A percentile compares a stretch with the other conserved stretches of the same genome.
phyloP scores from a whole-genome alignment of 2,888 invertebrate genomes.

The Drosophila infuscata region DNA sequence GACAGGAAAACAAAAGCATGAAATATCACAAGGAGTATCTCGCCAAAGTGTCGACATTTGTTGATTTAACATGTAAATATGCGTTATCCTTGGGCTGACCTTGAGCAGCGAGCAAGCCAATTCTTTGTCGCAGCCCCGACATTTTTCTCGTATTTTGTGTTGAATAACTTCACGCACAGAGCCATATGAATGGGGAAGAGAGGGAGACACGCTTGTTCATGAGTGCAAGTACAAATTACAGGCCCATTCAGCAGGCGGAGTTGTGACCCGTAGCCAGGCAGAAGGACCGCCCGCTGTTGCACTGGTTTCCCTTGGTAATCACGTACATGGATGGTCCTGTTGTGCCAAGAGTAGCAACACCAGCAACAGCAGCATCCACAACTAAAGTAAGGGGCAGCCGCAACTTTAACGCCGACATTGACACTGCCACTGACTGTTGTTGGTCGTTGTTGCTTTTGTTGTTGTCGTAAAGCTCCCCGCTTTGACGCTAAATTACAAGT shows the following conservation, averaged over 20 bases:
- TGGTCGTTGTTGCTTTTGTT: slow-evolving; percentile 25
- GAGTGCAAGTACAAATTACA: slow-evolving; percentile 78
- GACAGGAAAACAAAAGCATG: slow-evolving; percentile 69
- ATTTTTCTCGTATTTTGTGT: slow-evolving; percentile 47
- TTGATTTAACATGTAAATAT: slow-evolving; percentile 68
- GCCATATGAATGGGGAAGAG: slow-evolving; percentile 2
- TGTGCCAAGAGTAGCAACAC: slow-evolving; percentile 48
- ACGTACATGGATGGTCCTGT: slow-evolving; percentile 50
- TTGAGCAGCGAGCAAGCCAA: slow-evolving; percentile 56
- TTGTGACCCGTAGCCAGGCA: slow-evolving; percentile 18
- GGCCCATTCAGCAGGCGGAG: slow-evolving; percentile 59
- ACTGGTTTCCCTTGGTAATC: slow-evolving; percentile 64
- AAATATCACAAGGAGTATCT: slow-evolving; percentile 60
- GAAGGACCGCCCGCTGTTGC: slow-evolving; percentile 64
- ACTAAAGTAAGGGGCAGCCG: slow-evolving; percentile 50
- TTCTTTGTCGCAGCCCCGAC: slow-evolving; percentile 37
- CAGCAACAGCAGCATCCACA: slow-evolving; percentile 31
- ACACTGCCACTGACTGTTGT: slow-evolving; percentile 29
- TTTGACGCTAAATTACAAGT: slow-evolving; percentile 66
- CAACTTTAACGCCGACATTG: slow-evolving; percentile 63
- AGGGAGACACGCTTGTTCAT: slow-evolving; percentile 44
- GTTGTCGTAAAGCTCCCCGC: slow-evolving; percentile 55
- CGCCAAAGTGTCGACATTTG: slow-evolving; percentile 57
- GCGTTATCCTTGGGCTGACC: slow-evolving; percentile 81
- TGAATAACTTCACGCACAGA: slow-evolving; percentile 72